Evolutionary conservation across 2,797 vertebrate species (phyloP).

Genomic region (Melanotaenia nigrans): DNA sequence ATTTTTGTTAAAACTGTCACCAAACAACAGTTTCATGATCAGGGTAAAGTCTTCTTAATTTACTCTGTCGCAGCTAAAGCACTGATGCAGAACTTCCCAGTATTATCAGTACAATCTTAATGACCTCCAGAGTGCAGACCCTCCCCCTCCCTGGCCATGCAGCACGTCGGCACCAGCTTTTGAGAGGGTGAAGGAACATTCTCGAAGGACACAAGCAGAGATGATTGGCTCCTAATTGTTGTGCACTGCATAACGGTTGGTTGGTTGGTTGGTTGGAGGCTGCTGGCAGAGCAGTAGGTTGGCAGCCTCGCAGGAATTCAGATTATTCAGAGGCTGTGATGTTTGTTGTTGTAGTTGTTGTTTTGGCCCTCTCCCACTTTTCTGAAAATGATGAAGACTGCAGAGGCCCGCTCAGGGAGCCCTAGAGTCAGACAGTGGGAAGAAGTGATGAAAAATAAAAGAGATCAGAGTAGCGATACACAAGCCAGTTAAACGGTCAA

Average conservation of each 20-base stretch:
- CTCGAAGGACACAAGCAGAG: conserved; percentile 9
- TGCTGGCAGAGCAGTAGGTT: conserved; percentile 40
- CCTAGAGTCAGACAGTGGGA: conserved; percentile 13
- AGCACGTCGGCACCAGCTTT: conserved; percentile 25
- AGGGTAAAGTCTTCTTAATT: conserved; percentile 24
- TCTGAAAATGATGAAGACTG: conserved; percentile 35
- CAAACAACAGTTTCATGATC: neutral
- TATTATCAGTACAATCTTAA: conserved; percentile 59
- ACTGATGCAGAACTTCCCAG: conserved; percentile 30
- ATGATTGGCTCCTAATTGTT: conserved; percentile 52
- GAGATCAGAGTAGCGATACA: conserved; percentile 7
- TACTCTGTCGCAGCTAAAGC: conserved; percentile 30
- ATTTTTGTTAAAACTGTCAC: conserved; percentile 7
- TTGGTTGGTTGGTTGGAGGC: conserved; percentile 44
- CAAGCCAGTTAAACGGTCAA: neutral
- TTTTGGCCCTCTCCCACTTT: conserved; percentile 44
- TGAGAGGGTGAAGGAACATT: conserved; percentile 29
- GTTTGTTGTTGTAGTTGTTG: conserved; percentile 67
- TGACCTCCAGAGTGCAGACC: conserved; percentile 32
- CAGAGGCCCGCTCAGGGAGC: conserved; percentile 44
- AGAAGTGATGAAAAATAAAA: neutral
- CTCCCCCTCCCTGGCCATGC: conserved; percentile 4
- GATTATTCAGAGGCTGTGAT: conserved; percentile 59
- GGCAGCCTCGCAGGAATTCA: conserved; percentile 57
- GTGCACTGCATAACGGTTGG: conserved; percentile 25